These are phyloP conservation scores for Pristionchus arcanus DNA, from an alignment of 2,888 invertebrate genomes.

Conservation along the genomic window DNA sequence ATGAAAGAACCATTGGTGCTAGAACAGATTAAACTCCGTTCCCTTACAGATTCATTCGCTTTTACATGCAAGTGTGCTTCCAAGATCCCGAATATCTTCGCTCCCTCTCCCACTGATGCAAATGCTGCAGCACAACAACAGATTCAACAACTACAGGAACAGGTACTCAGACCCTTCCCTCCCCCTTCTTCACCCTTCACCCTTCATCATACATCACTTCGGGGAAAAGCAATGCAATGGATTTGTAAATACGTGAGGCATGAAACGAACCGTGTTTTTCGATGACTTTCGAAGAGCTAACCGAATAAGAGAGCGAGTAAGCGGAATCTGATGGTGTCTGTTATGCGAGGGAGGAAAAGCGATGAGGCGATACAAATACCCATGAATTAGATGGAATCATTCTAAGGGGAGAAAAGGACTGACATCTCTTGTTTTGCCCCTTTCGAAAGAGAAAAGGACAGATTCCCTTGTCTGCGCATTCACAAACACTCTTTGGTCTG, in stretches of 20 bases:
- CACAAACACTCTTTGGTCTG: neutral
- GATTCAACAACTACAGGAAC: conserved; percentile 76
- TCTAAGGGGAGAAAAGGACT: neutral
- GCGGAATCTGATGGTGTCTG: neutral
- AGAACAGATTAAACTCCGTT: neutral
- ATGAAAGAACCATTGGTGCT: neutral
- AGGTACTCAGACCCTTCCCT: conserved; percentile 54
- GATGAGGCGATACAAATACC: conserved; percentile 11
- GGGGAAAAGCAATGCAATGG: neutral
- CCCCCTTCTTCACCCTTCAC: neutral
- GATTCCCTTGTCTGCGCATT: neutral
- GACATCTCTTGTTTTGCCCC: neutral
- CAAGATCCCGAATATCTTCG: conserved; percentile 62
- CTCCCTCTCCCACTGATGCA: conserved; percentile 69
- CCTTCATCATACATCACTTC: neutral
- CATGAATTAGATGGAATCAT: neutral
- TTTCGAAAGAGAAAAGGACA: neutral
- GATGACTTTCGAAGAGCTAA: conserved; percentile 34
- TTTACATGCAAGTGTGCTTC: conserved; percentile 68
- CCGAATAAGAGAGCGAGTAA: neutral
- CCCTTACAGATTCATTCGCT: conserved; percentile 62
- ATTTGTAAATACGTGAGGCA: conserved; percentile 26
- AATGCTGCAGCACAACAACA: conserved; percentile 76
- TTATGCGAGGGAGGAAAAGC: neutral
- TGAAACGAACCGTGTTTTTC: neutral